Evolutionary conservation across 2,113 vertebrate species (phyloP).

Genomic region (Australoheros scitulus): DNA sequence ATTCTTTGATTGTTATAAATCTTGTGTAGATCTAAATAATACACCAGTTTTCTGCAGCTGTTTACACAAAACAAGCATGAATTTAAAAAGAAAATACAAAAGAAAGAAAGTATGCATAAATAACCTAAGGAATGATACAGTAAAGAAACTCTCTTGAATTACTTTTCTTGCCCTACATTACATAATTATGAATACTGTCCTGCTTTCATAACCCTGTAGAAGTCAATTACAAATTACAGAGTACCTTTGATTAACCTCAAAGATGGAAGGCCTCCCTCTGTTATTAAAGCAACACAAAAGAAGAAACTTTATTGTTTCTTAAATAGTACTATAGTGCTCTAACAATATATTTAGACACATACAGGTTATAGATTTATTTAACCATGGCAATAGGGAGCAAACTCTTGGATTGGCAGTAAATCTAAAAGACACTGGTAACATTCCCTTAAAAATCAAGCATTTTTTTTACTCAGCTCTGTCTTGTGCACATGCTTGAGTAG

Average conservation of each 20-base stretch:
- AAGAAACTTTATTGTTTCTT: constrained; percentile 30
- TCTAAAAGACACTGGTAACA: constrained; percentile 4
- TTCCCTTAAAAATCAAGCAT: constrained; percentile 6
- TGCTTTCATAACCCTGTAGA: constrained; percentile 44
- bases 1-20: not conserved
- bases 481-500: not conserved
- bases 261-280: constrained; percentile 16
- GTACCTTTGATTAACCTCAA: constrained; percentile 24
- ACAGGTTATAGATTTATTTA: not conserved
- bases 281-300: constrained; percentile 35
- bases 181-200: constrained; percentile 30
- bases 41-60: not conserved
- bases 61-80: not conserved
- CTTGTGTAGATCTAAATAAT: not conserved
- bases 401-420: constrained; percentile 45
- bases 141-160: not conserved
- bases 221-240: constrained; percentile 25
- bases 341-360: constrained; percentile 27
- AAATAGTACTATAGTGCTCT: not conserved
- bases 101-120: too few species aligned
- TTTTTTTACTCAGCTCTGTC: not conserved
- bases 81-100: not conserved
- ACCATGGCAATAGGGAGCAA: constrained; percentile 8
- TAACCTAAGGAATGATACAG: not conserved
- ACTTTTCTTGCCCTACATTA: constrained; percentile 12